phyloP scores from a whole-genome alignment of 2,888 invertebrate species.

The Notocelia uddmanniana region DNA sequence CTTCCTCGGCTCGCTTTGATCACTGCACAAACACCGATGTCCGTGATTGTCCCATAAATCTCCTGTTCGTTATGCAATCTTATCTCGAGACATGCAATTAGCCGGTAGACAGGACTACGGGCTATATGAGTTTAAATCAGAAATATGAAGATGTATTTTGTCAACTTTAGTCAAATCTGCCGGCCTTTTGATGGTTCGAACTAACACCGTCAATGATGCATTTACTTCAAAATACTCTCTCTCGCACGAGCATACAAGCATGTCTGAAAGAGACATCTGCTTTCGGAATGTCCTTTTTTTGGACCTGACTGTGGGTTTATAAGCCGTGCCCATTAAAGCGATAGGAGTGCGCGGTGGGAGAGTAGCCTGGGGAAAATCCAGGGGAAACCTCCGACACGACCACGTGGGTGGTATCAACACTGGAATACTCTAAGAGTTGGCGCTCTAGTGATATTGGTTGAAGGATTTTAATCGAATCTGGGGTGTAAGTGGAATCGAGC shows the following conservation, averaged over 20 bases:
- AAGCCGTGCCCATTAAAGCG: no score
- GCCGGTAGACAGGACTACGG: slow-evolving; percentile 19
- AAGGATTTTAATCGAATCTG: no score
- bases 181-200: not conserved
- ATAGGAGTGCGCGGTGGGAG: no score
- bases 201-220: not conserved
- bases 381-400: no score
- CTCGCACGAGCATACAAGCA: not conserved
- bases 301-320: no score
- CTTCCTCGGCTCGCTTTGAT: slow-evolving; percentile 63
- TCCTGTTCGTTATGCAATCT: slow-evolving; percentile 39
- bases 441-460: no score
- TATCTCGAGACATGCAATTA: slow-evolving; percentile 40
- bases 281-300: no score
- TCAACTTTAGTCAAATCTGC: slow-evolving; percentile 3
- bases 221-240: not conserved
- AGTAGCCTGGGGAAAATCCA: no score
- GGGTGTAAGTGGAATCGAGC: no score
- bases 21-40: slow-evolving; percentile 50
- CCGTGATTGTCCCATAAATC: slow-evolving; percentile 29
- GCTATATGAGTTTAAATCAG: slow-evolving; percentile 8
- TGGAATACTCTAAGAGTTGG: no score
- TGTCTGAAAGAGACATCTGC: not conserved
- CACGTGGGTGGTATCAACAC: no score
- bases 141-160: slow-evolving; percentile 21